These are phyloP conservation scores for Sinodicranocentrus sp. DNA, from an alignment of 2,888 invertebrate species.

Conservation along the genomic window DNA sequence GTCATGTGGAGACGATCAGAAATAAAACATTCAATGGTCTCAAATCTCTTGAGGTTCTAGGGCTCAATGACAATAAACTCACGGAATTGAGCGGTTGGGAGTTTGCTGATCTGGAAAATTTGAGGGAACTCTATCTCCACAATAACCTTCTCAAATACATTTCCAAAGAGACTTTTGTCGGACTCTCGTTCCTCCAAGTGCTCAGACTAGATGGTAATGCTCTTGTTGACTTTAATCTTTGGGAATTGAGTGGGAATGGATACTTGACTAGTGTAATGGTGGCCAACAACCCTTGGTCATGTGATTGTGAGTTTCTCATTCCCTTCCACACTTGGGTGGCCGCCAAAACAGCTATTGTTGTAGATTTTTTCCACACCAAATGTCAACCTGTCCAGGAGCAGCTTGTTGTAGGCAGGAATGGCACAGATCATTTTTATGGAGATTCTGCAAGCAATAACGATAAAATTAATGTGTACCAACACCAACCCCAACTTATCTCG, in stretches of 20 bases:
- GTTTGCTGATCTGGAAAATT: conserved; percentile 87
- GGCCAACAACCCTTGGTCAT: conserved; percentile 86
- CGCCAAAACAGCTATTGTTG: conserved; percentile 47
- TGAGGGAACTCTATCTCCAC: conserved; percentile 86
- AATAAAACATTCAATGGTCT: conserved; percentile 95
- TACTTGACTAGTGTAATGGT: conserved; percentile 89
- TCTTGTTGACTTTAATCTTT: conserved; percentile 89
- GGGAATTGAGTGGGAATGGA: conserved; percentile 86
- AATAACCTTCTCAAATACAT: conserved; percentile 86
- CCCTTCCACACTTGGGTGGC: conserved; percentile 88
- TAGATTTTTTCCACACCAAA: conserved; percentile 57
- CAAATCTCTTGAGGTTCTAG: conserved; percentile 87
- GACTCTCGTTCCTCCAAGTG: conserved; percentile 87
- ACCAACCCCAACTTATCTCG: conserved; percentile 78
- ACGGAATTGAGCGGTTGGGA: conserved; percentile 86
- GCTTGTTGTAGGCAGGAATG: conserved; percentile 23
- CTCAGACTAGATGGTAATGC: conserved; percentile 91
- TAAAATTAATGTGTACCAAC: conserved; percentile 13
- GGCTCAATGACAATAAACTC: conserved; percentile 91
- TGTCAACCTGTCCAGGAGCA: conserved; percentile 53
- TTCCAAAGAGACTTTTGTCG: conserved; percentile 85
- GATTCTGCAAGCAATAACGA: conserved; percentile 10
- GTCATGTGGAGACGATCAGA: conserved; percentile 90
- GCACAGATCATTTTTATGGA: conserved; percentile 23
- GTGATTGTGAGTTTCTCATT: conserved; percentile 89